A percentile compares a stretch with the other conserved stretches of the same genome.
phyloP scores from a whole-genome alignment of 2,113 vertebrate species.

The Microcebus lehilahytsara region DNA sequence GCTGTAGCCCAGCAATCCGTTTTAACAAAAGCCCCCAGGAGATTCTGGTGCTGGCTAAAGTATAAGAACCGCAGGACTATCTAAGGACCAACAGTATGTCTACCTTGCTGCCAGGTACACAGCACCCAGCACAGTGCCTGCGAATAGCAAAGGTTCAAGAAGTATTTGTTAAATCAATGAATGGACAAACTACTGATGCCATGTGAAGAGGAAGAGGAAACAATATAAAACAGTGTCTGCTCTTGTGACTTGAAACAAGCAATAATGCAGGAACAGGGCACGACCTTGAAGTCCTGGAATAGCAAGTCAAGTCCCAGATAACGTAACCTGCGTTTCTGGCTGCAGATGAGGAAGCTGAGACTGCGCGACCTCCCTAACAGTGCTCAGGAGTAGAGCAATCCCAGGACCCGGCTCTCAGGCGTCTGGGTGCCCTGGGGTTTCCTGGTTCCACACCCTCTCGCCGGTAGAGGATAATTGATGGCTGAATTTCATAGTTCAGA shows the following conservation, averaged over 20 bases:
- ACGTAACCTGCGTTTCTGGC: background rate
- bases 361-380: too few species aligned
- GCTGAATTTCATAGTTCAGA: background rate
- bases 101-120: rapidly evolving
- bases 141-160: background rate
- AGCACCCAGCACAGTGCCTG: rapidly evolving
- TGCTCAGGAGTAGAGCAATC: background rate
- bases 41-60: background rate
- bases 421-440: background rate
- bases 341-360: background rate
- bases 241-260: background rate
- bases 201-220: background rate
- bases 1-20: background rate
- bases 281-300: background rate
- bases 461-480: background rate
- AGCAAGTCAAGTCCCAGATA: background rate
- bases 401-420: background rate
- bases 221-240: background rate
- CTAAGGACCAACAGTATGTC: background rate
- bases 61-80: background rate
- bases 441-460: background rate
- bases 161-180: background rate
- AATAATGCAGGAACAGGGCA: background rate
- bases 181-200: background rate
- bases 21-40: background rate